These are phyloP conservation scores for Tapirus indicus DNA, from an alignment of 2,797 vertebrate species.

Conservation along the genomic window DNA sequence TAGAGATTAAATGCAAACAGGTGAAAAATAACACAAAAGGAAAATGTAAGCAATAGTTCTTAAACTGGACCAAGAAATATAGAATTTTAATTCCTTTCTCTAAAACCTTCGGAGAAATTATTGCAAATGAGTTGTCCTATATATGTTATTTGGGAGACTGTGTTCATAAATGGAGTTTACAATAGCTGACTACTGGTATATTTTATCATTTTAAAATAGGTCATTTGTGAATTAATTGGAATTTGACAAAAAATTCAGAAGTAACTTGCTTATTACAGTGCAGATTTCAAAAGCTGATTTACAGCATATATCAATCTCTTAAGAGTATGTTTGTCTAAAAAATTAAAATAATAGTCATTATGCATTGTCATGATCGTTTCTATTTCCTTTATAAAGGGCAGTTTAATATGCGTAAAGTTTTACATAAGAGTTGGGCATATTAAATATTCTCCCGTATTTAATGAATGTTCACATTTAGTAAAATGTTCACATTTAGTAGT, in stretches of 20 bases:
- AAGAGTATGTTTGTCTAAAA: not conserved
- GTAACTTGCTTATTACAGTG: constrained; percentile 1
- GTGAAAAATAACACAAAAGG: not conserved
- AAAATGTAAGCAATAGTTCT: not conserved
- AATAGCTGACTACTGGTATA: not conserved
- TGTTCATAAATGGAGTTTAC: not conserved
- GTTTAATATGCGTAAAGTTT: not conserved
- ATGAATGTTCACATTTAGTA: not conserved
- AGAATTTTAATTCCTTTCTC: not conserved
- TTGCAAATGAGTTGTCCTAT: not conserved
- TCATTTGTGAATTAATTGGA: constrained; percentile 52
- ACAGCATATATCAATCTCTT: not conserved
- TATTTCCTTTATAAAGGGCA: not conserved
- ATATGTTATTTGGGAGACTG: not conserved
- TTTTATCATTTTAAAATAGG: constrained; percentile 59
- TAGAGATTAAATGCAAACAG: constrained; percentile 16
- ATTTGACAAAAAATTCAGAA: constrained; percentile 10
- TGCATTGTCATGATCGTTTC: not conserved
- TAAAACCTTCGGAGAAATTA: constrained; percentile 30
- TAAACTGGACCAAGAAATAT: not conserved
- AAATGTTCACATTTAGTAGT: not conserved
- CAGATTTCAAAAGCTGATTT: not conserved
- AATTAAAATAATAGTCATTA: constrained; percentile 1
- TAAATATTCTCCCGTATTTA: not conserved
- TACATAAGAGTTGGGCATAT: not conserved